Evolutionary conservation across 2,113 vertebrate species (phyloP), one percentile per base, ranked within the genome.

Genomic region (Catagonus wagneri): DNA sequence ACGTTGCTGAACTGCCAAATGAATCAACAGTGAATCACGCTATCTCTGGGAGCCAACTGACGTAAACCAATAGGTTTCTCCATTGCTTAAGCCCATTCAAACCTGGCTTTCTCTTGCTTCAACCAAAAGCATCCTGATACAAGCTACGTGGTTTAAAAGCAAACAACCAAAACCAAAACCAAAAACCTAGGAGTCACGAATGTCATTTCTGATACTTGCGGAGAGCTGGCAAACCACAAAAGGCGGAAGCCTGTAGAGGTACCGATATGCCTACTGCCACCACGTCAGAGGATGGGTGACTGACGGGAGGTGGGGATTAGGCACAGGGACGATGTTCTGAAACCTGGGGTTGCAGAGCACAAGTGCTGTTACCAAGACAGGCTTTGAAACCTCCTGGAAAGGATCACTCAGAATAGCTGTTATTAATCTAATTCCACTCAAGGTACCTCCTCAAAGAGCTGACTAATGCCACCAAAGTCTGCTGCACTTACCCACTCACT

Each of bases 251-350:
- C 1, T 56, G 54, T 36, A 16, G 89, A 54, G 19, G 19, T 72
- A 58, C 8, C 52, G 39, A 34, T 50, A 6, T 0, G 16, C 8
- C 12, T 0, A 23, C 0, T 3, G 20, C 39, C 22, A 1, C 19
- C 5, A 4, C 0, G 14, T 22, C 1, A 9, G 34, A 17, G 39
- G 60, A 44, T 6, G 5, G 50, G 32, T 61, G 69, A 27, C 9
- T n/a, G 12, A 58, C 0, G 20, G 9, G 56, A 69, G 58, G 25
- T 0, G 0, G 11, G 34, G 66, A 4, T 27, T 17, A 16, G 39
- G 61, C 5, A 22, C 36, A 66, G 54, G 36, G 66, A 52, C 0
- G 6, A 15, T 14, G 1, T 22, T 34, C 56, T 22, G 83, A 76
- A 74, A 60, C 10, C 22, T 83, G 39, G 20, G 32, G 39, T 3